phyloP scores from a whole-genome alignment of 1,140 invertebrate species.

The Radopholus similis region DNA sequence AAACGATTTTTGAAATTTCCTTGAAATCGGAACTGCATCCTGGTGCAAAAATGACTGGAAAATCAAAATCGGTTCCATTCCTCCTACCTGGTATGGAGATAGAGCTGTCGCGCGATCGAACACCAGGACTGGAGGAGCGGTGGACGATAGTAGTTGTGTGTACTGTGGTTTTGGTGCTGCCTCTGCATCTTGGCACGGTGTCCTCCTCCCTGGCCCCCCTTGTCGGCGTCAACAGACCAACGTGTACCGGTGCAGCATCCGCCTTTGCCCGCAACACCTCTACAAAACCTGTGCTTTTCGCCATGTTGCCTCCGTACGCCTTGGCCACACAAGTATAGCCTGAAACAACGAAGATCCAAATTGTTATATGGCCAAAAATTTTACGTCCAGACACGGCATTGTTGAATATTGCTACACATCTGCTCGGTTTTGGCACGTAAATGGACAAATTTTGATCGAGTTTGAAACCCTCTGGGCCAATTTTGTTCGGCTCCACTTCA shows the following conservation, averaged over 20 bases:
- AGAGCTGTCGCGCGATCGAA: too few species aligned
- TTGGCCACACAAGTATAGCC: constrained; percentile 58
- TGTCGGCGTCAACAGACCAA: background rate
- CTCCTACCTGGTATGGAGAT: constrained; percentile 3
- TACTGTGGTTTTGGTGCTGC: constrained; percentile 34
- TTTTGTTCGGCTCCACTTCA: constrained; percentile 14
- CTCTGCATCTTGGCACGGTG: background rate
- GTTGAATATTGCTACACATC: constrained; percentile 55
- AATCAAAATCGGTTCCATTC: too few species aligned
- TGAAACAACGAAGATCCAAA: too few species aligned
- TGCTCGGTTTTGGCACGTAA: constrained; percentile 46
- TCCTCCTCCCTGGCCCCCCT: background rate
- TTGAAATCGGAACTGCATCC: background rate
- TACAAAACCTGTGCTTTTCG: constrained; percentile 53
- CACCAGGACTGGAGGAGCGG: constrained; percentile 37
- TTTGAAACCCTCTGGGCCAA: background rate
- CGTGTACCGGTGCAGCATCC: constrained; percentile 3
- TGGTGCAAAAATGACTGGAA: too few species aligned
- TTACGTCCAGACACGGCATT: constrained; percentile 1
- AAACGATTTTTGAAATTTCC: constrained; percentile 4
- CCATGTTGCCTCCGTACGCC: constrained; percentile 49
- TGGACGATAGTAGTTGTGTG: constrained; percentile 22
- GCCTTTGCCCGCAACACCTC: background rate
- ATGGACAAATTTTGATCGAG: constrained; percentile 34
- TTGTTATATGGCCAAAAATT: too few species aligned